Evolutionary conservation across 2,888 invertebrate genomes (phyloP).

Genomic region (Spilosoma lubricipeda): DNA sequence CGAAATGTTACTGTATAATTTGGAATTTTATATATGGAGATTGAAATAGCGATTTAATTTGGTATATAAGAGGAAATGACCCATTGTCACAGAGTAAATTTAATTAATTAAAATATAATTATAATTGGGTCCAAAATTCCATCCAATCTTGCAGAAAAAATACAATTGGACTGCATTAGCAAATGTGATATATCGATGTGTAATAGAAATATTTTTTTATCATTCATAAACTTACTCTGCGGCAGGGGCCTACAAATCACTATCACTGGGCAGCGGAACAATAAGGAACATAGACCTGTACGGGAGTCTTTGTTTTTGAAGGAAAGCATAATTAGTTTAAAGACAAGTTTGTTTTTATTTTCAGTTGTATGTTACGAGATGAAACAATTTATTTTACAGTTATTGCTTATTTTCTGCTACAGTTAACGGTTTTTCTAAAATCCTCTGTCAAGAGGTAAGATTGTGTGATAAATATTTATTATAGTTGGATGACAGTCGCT

Average conservation of each 20-base stretch:
- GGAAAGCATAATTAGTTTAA: conserved; percentile 83
- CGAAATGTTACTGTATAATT: conserved; percentile 75
- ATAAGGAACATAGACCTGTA: conserved; percentile 81
- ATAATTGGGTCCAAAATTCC: conserved; percentile 84
- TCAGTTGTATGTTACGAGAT: conserved; percentile 47
- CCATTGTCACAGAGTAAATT: conserved; percentile 78
- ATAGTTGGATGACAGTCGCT: conserved; percentile 84
- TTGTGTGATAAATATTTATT: conserved; percentile 83
- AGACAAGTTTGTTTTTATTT: conserved; percentile 50
- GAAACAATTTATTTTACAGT: conserved; percentile 54
- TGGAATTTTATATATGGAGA: conserved; percentile 73
- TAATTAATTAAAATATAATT: conserved; percentile 71
- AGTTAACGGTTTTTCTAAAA: conserved; percentile 58
- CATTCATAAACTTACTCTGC: conserved; percentile 76
- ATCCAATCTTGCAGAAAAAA: conserved; percentile 78
- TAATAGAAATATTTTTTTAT: conserved; percentile 76
- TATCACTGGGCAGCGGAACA: conserved; percentile 58
- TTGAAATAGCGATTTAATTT: conserved; percentile 68
- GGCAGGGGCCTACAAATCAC: conserved; percentile 68
- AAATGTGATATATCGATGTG: conserved; percentile 76
- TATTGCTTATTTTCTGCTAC: conserved; percentile 49
- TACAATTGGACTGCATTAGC: conserved; percentile 76
- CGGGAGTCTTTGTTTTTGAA: conserved; percentile 84
- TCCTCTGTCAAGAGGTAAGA: conserved; percentile 66
- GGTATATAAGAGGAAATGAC: conserved; percentile 62